Conservation (phyloP, 2,113 vertebrate genomes). For the Chaenocephalus aceratus region DNA sequence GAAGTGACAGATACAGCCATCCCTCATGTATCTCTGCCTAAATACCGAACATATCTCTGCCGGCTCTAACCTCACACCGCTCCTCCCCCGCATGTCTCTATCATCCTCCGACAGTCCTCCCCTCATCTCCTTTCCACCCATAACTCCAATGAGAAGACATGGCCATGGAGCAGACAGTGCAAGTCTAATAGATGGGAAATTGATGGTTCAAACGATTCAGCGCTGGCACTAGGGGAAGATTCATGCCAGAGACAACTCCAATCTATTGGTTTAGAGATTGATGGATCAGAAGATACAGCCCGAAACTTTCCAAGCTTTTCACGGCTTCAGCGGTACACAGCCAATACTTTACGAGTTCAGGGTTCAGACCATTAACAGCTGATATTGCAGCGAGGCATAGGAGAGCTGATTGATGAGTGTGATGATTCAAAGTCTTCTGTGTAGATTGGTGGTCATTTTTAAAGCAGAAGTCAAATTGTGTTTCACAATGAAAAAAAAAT, state of each 20-base stretch:
- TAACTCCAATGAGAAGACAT: constrained; percentile 67
- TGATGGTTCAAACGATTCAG: constrained; percentile 79
- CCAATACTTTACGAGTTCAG: constrained; percentile 59
- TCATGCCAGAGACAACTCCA: constrained; percentile 68
- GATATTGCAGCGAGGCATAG: constrained; percentile 41
- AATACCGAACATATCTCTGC: constrained; percentile 66
- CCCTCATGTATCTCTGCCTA: constrained; percentile 63
- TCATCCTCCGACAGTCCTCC: constrained; percentile 38
- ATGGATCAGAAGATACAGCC: constrained; percentile 71
- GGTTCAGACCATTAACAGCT: constrained; percentile 61
- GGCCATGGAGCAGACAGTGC: constrained; percentile 75
- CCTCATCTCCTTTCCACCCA: constrained; percentile 36
- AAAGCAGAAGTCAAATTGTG: constrained; percentile 76
- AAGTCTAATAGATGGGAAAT: constrained; percentile 79
- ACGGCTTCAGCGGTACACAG: constrained; percentile 47
- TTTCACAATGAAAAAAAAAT: constrained; percentile 63
- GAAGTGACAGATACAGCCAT: constrained; percentile 59
- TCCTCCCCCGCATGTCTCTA: constrained; percentile 60
- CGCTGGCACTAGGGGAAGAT: constrained; percentile 75
- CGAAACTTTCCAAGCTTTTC: constrained; percentile 65
- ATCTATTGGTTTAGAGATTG: constrained; percentile 74
- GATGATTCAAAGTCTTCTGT: constrained; percentile 61
- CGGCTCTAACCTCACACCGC: constrained; percentile 42
- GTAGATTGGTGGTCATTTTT: constrained; percentile 68
- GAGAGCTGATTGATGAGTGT: constrained; percentile 70